Base-by-base conservation (phyloP, 2,888 invertebrate genomes). In the Ornithoptera alexandrae region DNA sequence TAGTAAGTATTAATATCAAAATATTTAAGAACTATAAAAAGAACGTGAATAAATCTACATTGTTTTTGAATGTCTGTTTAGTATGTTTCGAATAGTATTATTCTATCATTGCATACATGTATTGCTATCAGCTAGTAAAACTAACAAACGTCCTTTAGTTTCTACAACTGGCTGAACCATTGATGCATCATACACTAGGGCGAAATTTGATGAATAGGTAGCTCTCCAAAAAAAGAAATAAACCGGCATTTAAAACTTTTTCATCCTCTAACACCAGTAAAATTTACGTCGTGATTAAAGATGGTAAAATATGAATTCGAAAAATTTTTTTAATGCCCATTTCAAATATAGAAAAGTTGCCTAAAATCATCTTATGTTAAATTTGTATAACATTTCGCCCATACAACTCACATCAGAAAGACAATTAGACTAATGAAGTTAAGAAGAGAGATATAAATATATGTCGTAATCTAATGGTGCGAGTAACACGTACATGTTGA, bases 401-500 rank as follows among this genome's bases (percentile, higher is more conserved):
- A 3, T 46, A 39, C 39, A 39, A 46, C 15, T 46, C 15, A 46
- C 46, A 15, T 46, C 15, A 8, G 7, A 39, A 39, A 10, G 10
- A 46, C 15, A 46, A 46, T 46, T 46, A 46, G 2, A 46, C 46
- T 46, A 46, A 46, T 46, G 12, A 12, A 46, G 46, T 46, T 46
- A 46, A 46, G 4, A 53, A 53, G 53, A 53, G 53, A 53, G 53
- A n/a, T 53, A 53, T n/a, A 53, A n/a, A 46, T 46, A 12, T 42
- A 15, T 12, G 15, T 46, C 15, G 46, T 46, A 20, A 76, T 73
- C 74, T 72, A 74, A 64, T 64, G 65, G 62, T 66, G 71, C 74
- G 71, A 68, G 70, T 70, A 70, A 74, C 73, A 72, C 72, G 77
- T 80, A 77, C 73, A 72, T 74, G 72, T 77, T 73, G 72, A 58